These are phyloP conservation scores for Etheostoma cragini DNA, from an alignment of 2,113 vertebrate genomes.

Conservation along the genomic window DNA sequence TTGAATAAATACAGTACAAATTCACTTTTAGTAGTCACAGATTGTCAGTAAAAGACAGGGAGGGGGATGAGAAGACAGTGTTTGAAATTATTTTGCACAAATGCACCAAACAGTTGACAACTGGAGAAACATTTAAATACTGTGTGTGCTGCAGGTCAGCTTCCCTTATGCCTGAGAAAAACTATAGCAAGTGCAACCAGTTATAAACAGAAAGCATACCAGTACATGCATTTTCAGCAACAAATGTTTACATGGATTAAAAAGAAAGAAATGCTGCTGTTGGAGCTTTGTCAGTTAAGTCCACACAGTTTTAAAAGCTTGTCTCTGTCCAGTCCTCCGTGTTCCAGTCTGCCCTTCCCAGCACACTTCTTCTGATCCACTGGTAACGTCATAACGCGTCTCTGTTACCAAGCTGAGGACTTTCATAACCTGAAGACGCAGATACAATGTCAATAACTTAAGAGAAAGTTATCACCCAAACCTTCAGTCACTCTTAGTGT, in stretches of 20 bases:
- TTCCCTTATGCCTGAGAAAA: constrained; percentile 61
- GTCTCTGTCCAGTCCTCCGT: constrained; percentile 75
- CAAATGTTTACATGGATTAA: constrained; percentile 43
- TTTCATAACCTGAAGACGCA: constrained; percentile 73
- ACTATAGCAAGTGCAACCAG: constrained; percentile 62
- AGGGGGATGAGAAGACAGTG: constrained; percentile 18
- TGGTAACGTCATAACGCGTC: constrained; percentile 78
- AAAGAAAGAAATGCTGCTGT: constrained; percentile 37
- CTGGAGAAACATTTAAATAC: constrained; percentile 46
- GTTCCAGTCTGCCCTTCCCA: constrained; percentile 43
- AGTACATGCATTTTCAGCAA: constrained; percentile 73
- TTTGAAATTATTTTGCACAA: constrained; percentile 48
- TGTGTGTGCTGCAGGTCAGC: constrained; percentile 49
- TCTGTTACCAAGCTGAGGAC: constrained; percentile 70
- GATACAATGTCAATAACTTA: constrained; percentile 12
- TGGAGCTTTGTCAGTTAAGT: constrained; percentile 24
- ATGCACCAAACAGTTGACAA: constrained; percentile 51
- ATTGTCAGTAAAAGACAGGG: constrained; percentile 75
- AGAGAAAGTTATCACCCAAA: too few species aligned
- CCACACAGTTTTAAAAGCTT: constrained; percentile 70
- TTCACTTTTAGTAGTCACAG: constrained; percentile 70
- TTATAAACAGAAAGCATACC: constrained; percentile 55
- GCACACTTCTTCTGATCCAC: constrained; percentile 32
- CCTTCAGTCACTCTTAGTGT: too few species aligned
- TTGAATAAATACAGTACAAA: constrained; percentile 77